These are phyloP conservation scores for Heliconius charithonia DNA, from an alignment of 2,888 invertebrate species.

Conservation along the genomic window DNA sequence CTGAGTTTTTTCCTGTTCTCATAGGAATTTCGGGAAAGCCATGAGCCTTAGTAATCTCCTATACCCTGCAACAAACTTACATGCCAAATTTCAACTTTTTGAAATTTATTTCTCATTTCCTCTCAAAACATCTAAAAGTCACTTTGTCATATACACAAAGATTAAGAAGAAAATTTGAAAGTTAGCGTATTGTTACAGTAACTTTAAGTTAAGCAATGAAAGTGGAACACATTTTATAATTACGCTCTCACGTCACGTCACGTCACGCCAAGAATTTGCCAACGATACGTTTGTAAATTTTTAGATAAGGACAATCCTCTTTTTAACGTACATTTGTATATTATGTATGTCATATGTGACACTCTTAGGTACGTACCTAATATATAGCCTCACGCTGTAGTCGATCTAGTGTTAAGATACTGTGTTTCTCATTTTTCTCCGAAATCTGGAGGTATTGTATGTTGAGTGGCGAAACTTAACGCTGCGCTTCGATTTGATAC, in stretches of 20 bases:
- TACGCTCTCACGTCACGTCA: not conserved
- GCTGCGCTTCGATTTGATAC: not conserved
- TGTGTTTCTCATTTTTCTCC: not conserved
- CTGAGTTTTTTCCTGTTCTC: too few relatives aligned
- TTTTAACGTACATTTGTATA: too few relatives aligned
- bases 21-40: too few relatives aligned
- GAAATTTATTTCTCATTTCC: not conserved
- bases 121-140: not conserved
- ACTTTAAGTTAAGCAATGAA: conserved; percentile 12
- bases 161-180: not conserved
- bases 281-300: conserved; percentile 2
- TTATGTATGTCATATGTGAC: too few relatives aligned
- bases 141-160: not conserved
- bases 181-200: not conserved
- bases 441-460: not conserved
- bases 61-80: too few relatives aligned
- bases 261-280: conserved; percentile 16
- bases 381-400: not conserved
- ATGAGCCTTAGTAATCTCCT: too few relatives aligned
- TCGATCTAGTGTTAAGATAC: not conserved
- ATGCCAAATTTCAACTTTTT: too few relatives aligned
- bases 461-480: not conserved
- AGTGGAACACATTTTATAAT: not conserved
- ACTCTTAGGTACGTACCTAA: too few relatives aligned
- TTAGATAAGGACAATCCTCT: not conserved